Conservation (phyloP, 2,113 vertebrate genomes). For the Varanus komodoensis region DNA sequence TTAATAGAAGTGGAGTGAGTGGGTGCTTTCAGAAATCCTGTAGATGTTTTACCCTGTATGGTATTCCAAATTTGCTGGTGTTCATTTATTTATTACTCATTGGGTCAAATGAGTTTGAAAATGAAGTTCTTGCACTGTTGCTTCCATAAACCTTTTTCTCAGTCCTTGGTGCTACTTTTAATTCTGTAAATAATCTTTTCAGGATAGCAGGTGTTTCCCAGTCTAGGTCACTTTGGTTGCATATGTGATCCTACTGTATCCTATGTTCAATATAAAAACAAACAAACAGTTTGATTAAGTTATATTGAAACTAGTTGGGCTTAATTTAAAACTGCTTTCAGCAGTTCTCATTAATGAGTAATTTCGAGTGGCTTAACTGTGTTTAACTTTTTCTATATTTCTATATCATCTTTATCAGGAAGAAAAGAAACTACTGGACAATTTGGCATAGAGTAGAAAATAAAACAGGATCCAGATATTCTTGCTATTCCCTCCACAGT, state of each 20-base stretch:
- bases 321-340: not conserved
- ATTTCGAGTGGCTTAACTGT: not conserved
- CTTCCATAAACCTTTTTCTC: not conserved
- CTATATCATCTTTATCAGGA: not conserved
- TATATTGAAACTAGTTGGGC: not conserved
- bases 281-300: not conserved
- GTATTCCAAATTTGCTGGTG: not conserved
- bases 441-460: no score
- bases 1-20: not conserved
- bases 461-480: no score
- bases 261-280: not conserved
- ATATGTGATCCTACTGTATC: not conserved
- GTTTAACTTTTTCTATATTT: not conserved
- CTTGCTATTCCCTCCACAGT: no score
- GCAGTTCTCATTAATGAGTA: no score
- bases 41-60: not conserved
- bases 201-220: not conserved
- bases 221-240: not conserved
- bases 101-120: not conserved
- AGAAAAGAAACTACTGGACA: no score
- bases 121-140: constrained; percentile 4
- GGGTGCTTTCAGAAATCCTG: not conserved
- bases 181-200: not conserved
- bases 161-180: constrained; percentile 20
- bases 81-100: no score